A percentile compares a stretch with the other conserved stretches of the same genome.
Evolutionary conservation across 1,140 invertebrate genomes (phyloP).

Genomic region (Zaprionus ghesquierei): DNA sequence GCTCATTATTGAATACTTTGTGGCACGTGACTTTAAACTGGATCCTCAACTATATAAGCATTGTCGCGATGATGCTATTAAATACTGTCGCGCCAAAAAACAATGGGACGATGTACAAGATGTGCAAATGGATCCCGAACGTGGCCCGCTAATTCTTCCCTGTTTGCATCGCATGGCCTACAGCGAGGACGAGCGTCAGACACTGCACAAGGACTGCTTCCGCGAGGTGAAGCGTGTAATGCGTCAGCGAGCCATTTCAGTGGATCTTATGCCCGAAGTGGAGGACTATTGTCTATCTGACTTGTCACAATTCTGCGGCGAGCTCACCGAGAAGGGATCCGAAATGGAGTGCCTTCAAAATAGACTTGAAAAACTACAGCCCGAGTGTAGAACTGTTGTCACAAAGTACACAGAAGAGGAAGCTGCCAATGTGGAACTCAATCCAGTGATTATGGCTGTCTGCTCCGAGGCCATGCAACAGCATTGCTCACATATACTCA

Average conservation of each 20-base stretch:
- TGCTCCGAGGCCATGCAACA: conserved; percentile 93
- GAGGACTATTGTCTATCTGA: conserved; percentile 95
- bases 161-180: conserved; percentile 96
- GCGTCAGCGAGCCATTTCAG: conserved; percentile 94
- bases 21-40: conserved; percentile 96
- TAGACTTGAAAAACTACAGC: conserved; percentile 88
- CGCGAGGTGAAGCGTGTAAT: conserved; percentile 94
- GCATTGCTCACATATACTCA: conserved; percentile 89
- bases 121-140: conserved; percentile 87
- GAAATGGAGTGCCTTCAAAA: conserved; percentile 97
- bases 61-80: conserved; percentile 93
- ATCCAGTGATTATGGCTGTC: conserved; percentile 91
- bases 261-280: conserved; percentile 96
- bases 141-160: conserved; percentile 92
- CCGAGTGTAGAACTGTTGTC: conserved; percentile 84
- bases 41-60: conserved; percentile 93
- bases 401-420: conserved; percentile 95
- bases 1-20: conserved; percentile 98
- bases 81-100: conserved; percentile 90
- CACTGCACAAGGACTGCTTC: conserved; percentile 86
- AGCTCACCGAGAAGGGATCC: conserved; percentile 92
- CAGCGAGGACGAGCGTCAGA: conserved; percentile 87
- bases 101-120: conserved; percentile 89
- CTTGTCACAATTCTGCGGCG: conserved; percentile 91
- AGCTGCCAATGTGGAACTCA: conserved; percentile 92